Conservation (phyloP, 1,140 invertebrate species). For the Cherax destructor region DNA sequence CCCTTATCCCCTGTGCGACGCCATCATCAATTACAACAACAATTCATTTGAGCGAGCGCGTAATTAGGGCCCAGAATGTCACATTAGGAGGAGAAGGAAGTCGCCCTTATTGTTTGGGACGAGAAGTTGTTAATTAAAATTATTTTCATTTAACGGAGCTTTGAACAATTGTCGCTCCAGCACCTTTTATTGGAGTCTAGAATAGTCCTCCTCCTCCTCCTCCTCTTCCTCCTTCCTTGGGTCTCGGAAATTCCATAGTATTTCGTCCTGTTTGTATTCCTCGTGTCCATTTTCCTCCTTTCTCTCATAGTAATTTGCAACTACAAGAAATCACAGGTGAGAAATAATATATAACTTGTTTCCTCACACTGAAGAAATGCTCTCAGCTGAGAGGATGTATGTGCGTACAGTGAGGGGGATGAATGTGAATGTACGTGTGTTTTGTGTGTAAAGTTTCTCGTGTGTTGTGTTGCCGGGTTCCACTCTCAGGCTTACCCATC, state of each 20-base stretch:
- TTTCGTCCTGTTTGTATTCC: neutral
- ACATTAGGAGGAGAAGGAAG: constrained; percentile 37
- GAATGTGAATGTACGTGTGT: too few species aligned
- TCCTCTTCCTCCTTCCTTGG: neutral
- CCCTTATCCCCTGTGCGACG: neutral
- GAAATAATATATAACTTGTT: too few species aligned
- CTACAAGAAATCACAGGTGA: too few species aligned
- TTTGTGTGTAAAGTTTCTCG: too few species aligned
- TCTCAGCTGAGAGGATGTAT: too few species aligned
- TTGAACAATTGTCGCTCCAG: constrained; percentile 39
- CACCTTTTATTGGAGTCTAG: constrained; percentile 29
- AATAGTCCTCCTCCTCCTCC: neutral
- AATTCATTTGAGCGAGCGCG: constrained; percentile 35
- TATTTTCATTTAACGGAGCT: constrained; percentile 58
- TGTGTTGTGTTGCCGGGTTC: too few species aligned
- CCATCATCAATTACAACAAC: constrained; percentile 47
- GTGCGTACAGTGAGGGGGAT: too few species aligned
- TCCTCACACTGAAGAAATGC: too few species aligned
- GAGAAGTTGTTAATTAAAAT: constrained; percentile 55
- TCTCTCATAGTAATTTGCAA: too few species aligned
- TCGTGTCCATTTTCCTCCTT: neutral
- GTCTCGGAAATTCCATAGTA: neutral
- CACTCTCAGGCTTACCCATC: neutral
- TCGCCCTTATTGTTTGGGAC: constrained; percentile 23
- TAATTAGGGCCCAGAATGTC: constrained; percentile 33